Base-by-base conservation (phyloP, 2,888 invertebrate genomes). In the Tinea pellionella region DNA sequence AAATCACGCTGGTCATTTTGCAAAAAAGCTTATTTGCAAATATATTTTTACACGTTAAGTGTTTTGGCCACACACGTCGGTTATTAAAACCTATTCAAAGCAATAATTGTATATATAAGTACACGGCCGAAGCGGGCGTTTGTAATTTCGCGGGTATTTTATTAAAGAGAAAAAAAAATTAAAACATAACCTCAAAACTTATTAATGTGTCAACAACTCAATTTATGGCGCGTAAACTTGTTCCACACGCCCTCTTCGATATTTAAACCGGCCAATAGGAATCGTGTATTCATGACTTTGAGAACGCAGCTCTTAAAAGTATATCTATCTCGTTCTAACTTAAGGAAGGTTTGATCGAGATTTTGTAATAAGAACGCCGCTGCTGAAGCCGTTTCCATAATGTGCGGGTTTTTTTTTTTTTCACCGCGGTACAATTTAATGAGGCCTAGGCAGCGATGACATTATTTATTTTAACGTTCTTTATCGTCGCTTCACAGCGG, bases 181-280 rank as follows among this genome's bases (percentile, higher is more conserved):
- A 85, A 80, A 84, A 84, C 83, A 82, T 84, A 84, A 83, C 82
- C 79, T 84, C 73, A 55, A n/a, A 71, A 69, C 81, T 83, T 87
- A 86, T 84, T 81, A 84, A 82, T 78, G 85, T 87, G 87, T 86
- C 88, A 87, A 88, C 88, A 88, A 82, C 88, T 88, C 87, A 87
- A 88, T 88, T 88, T 88, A 88, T 88, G 80, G 87, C 83, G 84
- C 78, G 78, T 83, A 83, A 69, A 63, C 16, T 32, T 57, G 29
- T 19, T 41, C 69, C 71, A 67, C 63, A 81, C 87, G 87, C 87
- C 87, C 81, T 78, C 75, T 72, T 73, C 72, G 71, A 71, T 70
- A 69, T 71, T 66, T 65, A 65, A 69, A 42, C 59, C 72, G 64
- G 64, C 88, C 88, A 88, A 88, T 87, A 70, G 72, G 67, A 67